phyloP scores from a whole-genome alignment of 1,140 invertebrate genomes.

The Cyclargus thomasi region DNA sequence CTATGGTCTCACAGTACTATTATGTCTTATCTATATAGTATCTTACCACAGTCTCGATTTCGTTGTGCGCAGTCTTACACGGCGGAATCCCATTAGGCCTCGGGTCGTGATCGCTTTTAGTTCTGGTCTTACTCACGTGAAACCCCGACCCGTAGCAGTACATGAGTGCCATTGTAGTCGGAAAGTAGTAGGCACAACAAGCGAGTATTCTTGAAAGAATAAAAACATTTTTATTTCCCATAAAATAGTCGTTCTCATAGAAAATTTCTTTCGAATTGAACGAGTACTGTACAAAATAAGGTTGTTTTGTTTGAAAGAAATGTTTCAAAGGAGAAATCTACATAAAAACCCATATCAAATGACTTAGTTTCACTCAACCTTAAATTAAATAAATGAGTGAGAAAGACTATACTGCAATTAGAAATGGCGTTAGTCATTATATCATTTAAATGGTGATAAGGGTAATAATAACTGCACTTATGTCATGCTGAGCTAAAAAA shows the following conservation, averaged over 20 bases:
- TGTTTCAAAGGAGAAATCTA: too few species aligned
- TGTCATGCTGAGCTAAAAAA: too few species aligned
- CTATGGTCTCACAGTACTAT: too few species aligned
- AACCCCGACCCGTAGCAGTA: constrained; percentile 92
- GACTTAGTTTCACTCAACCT: too few species aligned
- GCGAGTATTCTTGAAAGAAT: constrained; percentile 80
- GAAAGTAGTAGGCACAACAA: constrained; percentile 90
- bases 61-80: constrained; percentile 47
- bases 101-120: constrained; percentile 75
- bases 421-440: too few species aligned
- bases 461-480: too few species aligned
- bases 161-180: constrained; percentile 92
- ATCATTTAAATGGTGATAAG: too few species aligned
- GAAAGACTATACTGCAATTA: too few species aligned
- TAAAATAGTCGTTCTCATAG: not conserved
- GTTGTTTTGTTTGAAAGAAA: too few species aligned
- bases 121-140: constrained; percentile 86
- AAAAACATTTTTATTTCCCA: constrained; percentile 20
- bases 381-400: too few species aligned
- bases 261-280: not conserved
- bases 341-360: too few species aligned
- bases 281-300: not conserved
- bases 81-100: constrained; percentile 56
- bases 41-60: constrained; percentile 55
- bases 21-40: not conserved